phyloP scores from a whole-genome alignment of 2,113 vertebrate genomes.

The Porphyrio hochstetteri region DNA sequence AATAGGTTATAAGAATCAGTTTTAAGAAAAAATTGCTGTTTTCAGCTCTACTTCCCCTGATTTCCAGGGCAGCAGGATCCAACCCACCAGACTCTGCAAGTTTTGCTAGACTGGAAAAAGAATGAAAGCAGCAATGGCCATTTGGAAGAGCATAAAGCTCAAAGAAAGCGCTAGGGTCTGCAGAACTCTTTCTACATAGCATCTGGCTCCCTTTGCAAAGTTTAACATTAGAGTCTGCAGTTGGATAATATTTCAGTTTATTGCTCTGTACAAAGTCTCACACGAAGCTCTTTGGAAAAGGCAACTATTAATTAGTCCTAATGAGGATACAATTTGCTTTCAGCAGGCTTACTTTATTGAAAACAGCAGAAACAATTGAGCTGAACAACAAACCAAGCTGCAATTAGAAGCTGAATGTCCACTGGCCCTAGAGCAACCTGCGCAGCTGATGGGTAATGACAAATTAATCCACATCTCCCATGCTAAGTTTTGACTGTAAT shows the following conservation, averaged over 20 bases:
- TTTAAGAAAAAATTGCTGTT: background rate
- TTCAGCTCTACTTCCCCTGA: background rate
- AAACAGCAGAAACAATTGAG: slow-evolving; percentile 5
- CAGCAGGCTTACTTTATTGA: background rate
- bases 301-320: slow-evolving; percentile 42
- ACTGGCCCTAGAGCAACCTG: background rate
- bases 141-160: background rate
- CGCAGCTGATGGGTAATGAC: background rate
- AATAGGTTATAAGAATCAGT: background rate
- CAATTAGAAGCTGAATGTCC: slow-evolving; percentile 37
- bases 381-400: slow-evolving; percentile 14
- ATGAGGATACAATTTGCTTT: slow-evolving; percentile 37
- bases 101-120: background rate
- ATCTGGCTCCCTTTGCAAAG: background rate
- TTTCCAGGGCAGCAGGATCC: background rate
- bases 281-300: slow-evolving; percentile 16
- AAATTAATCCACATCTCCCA: background rate
- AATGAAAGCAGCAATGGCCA: background rate
- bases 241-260: slow-evolving; percentile 24
- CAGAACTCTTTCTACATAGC: slow-evolving; percentile 16
- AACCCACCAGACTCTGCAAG: background rate
- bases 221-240: background rate
- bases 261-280: background rate
- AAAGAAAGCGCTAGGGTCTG: background rate
- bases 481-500: background rate